Percentiles rank a stretch among this genome's conserved stretches.
Evolutionary conservation across 1,140 invertebrate genomes (phyloP).

Genomic region (Drosophila melanica): DNA sequence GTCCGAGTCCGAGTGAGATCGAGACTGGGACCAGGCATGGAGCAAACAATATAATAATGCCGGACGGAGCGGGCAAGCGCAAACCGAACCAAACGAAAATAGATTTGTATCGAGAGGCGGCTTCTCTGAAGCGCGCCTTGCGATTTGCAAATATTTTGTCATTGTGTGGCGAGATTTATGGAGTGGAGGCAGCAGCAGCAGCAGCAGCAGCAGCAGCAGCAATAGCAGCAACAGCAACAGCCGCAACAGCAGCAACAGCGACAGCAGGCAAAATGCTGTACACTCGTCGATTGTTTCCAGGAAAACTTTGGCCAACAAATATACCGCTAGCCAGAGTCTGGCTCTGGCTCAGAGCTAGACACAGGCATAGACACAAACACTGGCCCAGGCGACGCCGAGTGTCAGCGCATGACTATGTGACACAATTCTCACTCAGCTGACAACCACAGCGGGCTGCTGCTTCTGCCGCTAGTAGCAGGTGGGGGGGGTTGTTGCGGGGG

Average conservation of each 20-base stretch:
- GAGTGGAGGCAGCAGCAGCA: slow-evolving; percentile 70
- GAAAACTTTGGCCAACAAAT: slow-evolving; percentile 78
- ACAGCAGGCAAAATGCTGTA: slow-evolving; percentile 57
- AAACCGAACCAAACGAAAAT: slow-evolving; percentile 63
- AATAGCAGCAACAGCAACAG: slow-evolving; percentile 26
- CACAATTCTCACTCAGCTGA: slow-evolving; percentile 81
- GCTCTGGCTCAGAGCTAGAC: slow-evolving; percentile 18
- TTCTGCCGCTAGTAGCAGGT: neutral
- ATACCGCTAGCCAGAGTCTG: slow-evolving; percentile 66
- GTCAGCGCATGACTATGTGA: slow-evolving; percentile 81
- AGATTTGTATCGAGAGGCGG: slow-evolving; percentile 83
- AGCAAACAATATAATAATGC: slow-evolving; percentile 79
- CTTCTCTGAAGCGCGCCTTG: slow-evolving; percentile 81
- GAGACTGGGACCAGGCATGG: slow-evolving; percentile 9
- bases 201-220: slow-evolving; percentile 40
- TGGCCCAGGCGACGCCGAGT: slow-evolving; percentile 52
- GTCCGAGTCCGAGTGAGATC: neutral
- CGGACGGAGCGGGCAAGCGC: slow-evolving; percentile 37
- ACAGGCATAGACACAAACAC: slow-evolving; percentile 22
- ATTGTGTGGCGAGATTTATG: slow-evolving; percentile 83
- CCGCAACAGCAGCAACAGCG: slow-evolving; percentile 33
- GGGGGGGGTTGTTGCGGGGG: slow-evolving; percentile 21
- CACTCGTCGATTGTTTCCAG: slow-evolving; percentile 74
- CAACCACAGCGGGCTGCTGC: slow-evolving; percentile 52
- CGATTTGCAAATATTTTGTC: slow-evolving; percentile 84